Evolutionary conservation across 2,113 vertebrate species (phyloP).

Genomic region (Nestor notabilis): DNA sequence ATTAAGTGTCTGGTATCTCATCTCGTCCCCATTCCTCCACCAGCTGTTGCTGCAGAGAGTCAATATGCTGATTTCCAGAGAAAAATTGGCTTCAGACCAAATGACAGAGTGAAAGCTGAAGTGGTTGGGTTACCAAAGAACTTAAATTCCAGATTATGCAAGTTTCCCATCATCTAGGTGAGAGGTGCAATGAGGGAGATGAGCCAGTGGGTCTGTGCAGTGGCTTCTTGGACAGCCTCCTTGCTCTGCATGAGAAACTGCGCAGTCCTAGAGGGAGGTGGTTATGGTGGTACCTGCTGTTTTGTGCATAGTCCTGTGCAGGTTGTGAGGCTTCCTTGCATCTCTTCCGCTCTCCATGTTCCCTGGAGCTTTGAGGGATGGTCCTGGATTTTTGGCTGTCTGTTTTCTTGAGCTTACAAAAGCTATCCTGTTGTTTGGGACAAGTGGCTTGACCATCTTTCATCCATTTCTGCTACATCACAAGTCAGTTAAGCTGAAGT

Average conservation of each 20-base stretch:
- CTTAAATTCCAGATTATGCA: background rate
- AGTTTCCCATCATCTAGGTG: background rate
- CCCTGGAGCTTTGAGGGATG: background rate
- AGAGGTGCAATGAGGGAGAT: background rate
- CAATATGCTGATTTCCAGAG: background rate
- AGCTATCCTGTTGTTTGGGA: background rate
- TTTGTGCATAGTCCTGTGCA: background rate
- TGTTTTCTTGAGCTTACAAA: background rate
- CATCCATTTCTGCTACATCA: background rate
- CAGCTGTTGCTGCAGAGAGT: background rate
- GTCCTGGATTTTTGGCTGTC: background rate
- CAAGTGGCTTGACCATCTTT: background rate
- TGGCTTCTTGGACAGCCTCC: background rate
- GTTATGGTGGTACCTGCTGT: rapidly evolving
- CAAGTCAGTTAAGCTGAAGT: background rate
- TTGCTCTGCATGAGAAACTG: background rate
- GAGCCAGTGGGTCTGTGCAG: background rate
- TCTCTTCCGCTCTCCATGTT: background rate
- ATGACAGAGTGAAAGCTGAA: background rate
- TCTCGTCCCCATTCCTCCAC: background rate
- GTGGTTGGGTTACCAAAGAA: background rate
- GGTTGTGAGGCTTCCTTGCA: background rate
- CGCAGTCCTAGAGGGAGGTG: background rate
- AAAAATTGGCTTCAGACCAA: background rate
- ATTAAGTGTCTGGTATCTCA: background rate